Percentiles rank a stretch among this genome's conserved stretches.
Conservation (phyloP, 2,888 invertebrate species). For the Sturmia bella region DNA sequence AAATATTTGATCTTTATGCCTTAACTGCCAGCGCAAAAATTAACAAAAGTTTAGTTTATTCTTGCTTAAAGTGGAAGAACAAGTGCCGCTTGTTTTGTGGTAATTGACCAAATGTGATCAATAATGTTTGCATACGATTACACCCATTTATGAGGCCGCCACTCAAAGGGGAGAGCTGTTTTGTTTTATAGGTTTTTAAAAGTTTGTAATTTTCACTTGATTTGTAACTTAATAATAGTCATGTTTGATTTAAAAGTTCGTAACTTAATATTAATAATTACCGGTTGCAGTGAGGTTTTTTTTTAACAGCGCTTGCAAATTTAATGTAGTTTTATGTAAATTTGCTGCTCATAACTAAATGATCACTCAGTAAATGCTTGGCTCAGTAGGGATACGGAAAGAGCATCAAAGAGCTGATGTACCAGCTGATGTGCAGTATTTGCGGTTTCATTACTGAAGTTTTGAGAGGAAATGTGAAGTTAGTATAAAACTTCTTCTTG, state of each 20-base stretch:
- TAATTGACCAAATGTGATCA: constrained; percentile 61
- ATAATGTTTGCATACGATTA: constrained; percentile 68
- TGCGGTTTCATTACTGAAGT: no score
- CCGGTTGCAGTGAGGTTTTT: neutral
- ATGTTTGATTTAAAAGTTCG: constrained; percentile 26
- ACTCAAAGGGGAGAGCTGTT: neutral
- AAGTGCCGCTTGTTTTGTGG: constrained; percentile 15
- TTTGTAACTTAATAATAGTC: constrained; percentile 71
- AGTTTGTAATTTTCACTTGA: constrained; percentile 67
- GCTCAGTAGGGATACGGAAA: no score
- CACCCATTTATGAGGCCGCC: constrained; percentile 53
- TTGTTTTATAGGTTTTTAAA: constrained; percentile 54
- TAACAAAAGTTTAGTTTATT: constrained; percentile 19
- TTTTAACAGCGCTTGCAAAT: constrained; percentile 25
- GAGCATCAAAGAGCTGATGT: no score
- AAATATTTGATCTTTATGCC: constrained; percentile 71
- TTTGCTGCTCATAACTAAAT: neutral
- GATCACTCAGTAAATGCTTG: neutral
- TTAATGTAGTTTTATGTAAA: constrained; percentile 50
- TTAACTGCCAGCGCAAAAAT: constrained; percentile 47
- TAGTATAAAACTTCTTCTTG: no score
- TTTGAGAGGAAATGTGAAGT: no score
- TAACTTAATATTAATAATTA: constrained; percentile 63
- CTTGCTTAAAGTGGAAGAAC: constrained; percentile 12
- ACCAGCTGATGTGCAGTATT: no score